Conservation (phyloP, 2,797 vertebrate species). For the Rhynchotus rufescens region DNA sequence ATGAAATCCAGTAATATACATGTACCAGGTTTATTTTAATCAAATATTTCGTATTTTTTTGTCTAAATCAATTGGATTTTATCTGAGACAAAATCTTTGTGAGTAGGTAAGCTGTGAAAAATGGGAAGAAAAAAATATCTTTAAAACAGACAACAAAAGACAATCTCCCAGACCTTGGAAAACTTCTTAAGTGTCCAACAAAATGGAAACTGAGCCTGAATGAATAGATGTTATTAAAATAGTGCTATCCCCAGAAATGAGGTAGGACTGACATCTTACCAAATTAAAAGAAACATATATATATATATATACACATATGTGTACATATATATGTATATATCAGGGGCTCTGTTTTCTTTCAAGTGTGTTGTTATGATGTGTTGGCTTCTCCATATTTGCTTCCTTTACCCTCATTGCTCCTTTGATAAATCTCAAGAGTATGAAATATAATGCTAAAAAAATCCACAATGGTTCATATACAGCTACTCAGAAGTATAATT, state of each 20-base stretch:
- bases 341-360: background rate
- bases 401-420: background rate
- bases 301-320: background rate
- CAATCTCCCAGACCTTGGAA: background rate
- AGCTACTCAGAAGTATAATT: accelerated
- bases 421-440: background rate
- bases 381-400: background rate
- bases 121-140: background rate
- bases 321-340: too few species aligned
- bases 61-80: background rate
- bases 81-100: background rate
- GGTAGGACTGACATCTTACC: background rate
- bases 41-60: background rate
- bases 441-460: background rate
- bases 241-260: background rate
- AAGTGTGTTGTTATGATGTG: background rate
- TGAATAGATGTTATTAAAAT: background rate
- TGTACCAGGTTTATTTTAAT: background rate
- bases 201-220: background rate
- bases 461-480: background rate
- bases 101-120: background rate
- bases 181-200: background rate
- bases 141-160: background rate
- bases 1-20: background rate
- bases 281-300: background rate